Evolutionary conservation across 2,888 invertebrate species (phyloP).

Genomic region (Atrina japonica): DNA sequence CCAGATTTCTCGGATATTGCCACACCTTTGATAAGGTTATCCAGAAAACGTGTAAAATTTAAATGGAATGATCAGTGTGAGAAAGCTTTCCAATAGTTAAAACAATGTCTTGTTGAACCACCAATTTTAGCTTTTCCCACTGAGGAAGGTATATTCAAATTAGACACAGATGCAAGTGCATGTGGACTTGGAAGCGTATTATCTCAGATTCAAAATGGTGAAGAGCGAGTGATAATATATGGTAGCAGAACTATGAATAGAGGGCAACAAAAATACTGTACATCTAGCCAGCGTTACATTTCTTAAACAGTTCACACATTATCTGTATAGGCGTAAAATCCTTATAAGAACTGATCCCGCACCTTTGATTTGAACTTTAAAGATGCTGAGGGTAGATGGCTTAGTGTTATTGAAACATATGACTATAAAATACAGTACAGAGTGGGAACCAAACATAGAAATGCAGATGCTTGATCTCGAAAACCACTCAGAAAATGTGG

Average conservation of each 20-base stretch:
- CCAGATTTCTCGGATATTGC: background rate
- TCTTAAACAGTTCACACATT: conserved; percentile 43
- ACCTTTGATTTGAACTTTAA: conserved; percentile 43
- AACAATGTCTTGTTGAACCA: conserved; percentile 45
- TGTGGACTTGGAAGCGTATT: conserved; percentile 36
- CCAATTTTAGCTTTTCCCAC: too few species aligned
- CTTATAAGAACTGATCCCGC: conserved; percentile 57
- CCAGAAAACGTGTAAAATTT: too few species aligned
- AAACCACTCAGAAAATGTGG: conserved; percentile 26
- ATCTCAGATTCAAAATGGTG: conserved; percentile 38
- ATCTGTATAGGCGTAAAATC: conserved; percentile 21
- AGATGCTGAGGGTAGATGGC: conserved; percentile 42
- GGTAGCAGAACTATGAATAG: conserved; percentile 34
- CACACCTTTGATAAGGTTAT: too few species aligned
- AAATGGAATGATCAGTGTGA: conserved; percentile 11
- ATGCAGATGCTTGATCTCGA: conserved; percentile 39
- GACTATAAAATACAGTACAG: conserved; percentile 35
- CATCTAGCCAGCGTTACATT: conserved; percentile 36
- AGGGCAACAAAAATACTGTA: conserved; percentile 41
- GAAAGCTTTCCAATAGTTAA: conserved; percentile 40
- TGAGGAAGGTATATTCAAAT: too few species aligned
- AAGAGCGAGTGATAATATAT: conserved; percentile 36
- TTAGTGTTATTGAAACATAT: conserved; percentile 33
- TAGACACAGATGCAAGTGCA: too few species aligned
- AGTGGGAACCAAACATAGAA: too few species aligned